These are phyloP conservation scores for Ischnus inquisitorius DNA, from an alignment of 2,888 invertebrate species.

Conservation along the genomic window DNA sequence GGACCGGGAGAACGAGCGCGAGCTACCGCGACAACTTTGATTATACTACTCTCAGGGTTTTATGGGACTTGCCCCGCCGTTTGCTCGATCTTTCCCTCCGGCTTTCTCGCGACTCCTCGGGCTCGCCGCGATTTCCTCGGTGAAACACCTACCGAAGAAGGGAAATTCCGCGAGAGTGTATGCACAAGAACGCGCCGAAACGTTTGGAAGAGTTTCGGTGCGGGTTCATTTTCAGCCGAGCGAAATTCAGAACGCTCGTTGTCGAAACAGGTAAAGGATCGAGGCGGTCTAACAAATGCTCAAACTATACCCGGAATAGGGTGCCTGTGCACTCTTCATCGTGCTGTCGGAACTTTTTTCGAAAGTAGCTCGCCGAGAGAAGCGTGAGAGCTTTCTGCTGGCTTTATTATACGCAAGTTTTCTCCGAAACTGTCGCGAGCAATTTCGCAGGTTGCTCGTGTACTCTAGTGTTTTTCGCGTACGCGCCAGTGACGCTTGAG, in stretches of 20 bases:
- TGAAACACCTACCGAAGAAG: constrained; percentile 6
- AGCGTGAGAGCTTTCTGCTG: constrained; percentile 8
- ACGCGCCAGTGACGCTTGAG: not conserved
- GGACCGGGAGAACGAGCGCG: constrained; percentile 40
- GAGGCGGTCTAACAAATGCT: constrained; percentile 29
- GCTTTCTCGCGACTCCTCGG: constrained; percentile 12
- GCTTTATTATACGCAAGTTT: constrained; percentile 20
- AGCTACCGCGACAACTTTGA: constrained; percentile 82
- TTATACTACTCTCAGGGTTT: constrained; percentile 77
- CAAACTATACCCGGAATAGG: constrained; percentile 3
- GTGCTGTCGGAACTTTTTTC: constrained; percentile 5
- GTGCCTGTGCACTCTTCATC: not conserved
- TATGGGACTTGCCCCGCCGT: constrained; percentile 71
- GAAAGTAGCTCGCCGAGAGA: constrained; percentile 16
- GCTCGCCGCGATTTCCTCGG: not conserved
- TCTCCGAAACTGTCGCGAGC: not conserved
- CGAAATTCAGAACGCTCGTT: constrained; percentile 13
- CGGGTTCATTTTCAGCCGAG: not conserved
- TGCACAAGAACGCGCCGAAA: not conserved
- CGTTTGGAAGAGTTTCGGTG: not conserved
- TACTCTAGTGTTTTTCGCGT: not conserved
- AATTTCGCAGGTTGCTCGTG: constrained; percentile 3
- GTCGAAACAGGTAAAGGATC: constrained; percentile 44
- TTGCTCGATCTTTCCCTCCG: constrained; percentile 63
- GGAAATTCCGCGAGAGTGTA: not conserved